Percentiles rank a stretch among this genome's conserved stretches.
phyloP scores from a whole-genome alignment of 1,140 invertebrate species.

The Zaprionus camerounensis region DNA sequence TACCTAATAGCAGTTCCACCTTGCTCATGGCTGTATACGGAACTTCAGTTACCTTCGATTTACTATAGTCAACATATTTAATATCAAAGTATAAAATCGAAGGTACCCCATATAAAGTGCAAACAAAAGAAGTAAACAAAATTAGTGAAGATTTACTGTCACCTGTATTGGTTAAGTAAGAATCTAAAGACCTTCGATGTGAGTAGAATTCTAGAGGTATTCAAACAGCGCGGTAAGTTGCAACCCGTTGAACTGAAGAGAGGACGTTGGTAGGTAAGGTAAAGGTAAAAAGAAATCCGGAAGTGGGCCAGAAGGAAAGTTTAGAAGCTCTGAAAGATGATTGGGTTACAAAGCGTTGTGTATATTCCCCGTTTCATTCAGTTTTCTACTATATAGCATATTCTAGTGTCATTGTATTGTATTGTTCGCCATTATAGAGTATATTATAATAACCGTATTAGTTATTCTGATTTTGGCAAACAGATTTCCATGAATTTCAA shows the following conservation, averaged over 20 bases:
- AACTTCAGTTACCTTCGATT: background rate
- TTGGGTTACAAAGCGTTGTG: slow-evolving; percentile 1
- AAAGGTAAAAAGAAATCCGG: too few relatives aligned
- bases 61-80: background rate
- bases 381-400: too few relatives aligned
- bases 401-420: too few relatives aligned
- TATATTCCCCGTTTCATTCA: background rate
- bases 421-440: too few relatives aligned
- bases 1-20: too few relatives aligned
- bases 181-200: background rate
- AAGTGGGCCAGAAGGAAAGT: too few relatives aligned
- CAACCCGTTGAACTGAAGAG: too few relatives aligned
- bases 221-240: background rate
- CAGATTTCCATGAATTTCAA: background rate
- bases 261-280: too few relatives aligned
- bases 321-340: background rate
- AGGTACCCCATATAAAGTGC: background rate
- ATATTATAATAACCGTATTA: too few relatives aligned
- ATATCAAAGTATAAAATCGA: background rate
- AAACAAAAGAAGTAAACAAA: background rate
- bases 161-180: background rate
- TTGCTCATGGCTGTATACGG: too few relatives aligned
- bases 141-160: background rate
- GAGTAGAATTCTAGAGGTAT: background rate
- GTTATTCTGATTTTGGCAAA: background rate